phyloP scores from a whole-genome alignment of 2,888 invertebrate genomes.

The Agriopis aurantiaria region DNA sequence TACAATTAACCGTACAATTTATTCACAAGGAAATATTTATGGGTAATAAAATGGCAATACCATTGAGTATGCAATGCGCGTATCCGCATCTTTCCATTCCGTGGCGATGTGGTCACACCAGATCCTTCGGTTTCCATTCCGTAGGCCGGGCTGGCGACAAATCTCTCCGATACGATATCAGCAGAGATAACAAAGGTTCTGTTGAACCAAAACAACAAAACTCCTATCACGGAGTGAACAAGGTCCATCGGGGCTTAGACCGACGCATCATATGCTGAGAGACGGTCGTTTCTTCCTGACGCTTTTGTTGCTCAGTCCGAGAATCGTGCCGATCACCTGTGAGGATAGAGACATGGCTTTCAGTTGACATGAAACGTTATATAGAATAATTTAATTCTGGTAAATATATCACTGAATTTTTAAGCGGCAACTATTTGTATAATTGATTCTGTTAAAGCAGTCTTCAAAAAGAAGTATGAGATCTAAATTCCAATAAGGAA shows the following conservation, averaged over 20 bases:
- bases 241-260: constrained; percentile 54
- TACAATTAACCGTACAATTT: constrained; percentile 36
- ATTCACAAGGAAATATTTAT: constrained; percentile 40
- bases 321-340: constrained; percentile 90
- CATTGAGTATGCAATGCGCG: constrained; percentile 40
- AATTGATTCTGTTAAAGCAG: too few relatives aligned
- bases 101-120: constrained; percentile 53
- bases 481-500: too few relatives aligned
- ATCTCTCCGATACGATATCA: constrained; percentile 61
- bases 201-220: constrained; percentile 72
- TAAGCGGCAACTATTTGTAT: background rate
- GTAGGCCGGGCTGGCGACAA: constrained; percentile 57
- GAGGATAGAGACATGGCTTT: constrained; percentile 39
- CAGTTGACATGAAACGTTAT: too few relatives aligned
- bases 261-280: constrained; percentile 89
- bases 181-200: constrained; percentile 68
- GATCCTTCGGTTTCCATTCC: constrained; percentile 49
- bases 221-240: constrained; percentile 79
- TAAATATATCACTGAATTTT: background rate
- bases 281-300: constrained; percentile 93
- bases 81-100: constrained; percentile 49
- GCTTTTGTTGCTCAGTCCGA: constrained; percentile 91
- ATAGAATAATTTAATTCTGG: background rate
- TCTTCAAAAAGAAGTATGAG: too few relatives aligned
- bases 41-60: constrained; percentile 39